Percentiles rank a stretch among this genome's conserved stretches.
These are phyloP conservation scores for Oncorhynchus kisutch DNA, from an alignment of 2,113 vertebrate genomes.

Conservation along the genomic window DNA sequence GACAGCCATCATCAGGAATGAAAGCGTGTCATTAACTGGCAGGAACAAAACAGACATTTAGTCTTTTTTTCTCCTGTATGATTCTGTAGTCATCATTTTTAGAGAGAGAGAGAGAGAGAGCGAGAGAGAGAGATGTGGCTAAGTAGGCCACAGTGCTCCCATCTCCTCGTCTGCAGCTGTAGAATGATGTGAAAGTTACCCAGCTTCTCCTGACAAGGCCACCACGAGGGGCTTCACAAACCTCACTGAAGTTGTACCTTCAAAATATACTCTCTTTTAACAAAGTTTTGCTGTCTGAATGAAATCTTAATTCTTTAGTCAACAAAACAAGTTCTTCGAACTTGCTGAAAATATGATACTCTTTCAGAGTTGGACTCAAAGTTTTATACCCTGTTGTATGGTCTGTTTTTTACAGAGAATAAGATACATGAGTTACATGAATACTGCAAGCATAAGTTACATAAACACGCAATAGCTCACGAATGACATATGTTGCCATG, in stretches of 20 bases:
- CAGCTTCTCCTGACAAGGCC: not conserved
- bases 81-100: too few relatives aligned
- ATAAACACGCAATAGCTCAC: not conserved
- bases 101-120: not conserved
- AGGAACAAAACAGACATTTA: not conserved
- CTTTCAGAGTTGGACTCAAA: not conserved
- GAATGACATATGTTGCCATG: not conserved
- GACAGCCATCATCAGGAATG: not conserved
- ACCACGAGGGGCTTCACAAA: not conserved
- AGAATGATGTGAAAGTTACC: not conserved
- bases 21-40: not conserved
- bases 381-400: not conserved
- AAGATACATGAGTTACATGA: not conserved
- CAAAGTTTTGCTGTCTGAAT: not conserved
- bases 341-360: not conserved
- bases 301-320: conserved; percentile 7
- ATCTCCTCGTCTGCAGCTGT: not conserved
- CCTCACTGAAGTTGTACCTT: conserved; percentile 3
- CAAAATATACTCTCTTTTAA: not conserved
- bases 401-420: not conserved
- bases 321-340: conserved; percentile 7
- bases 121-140: not conserved
- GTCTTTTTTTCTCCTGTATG: not conserved
- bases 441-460: not conserved
- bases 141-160: conserved; percentile 15